These are phyloP conservation scores for Trachops cirrhosus DNA, from an alignment of 2,797 vertebrate genomes.

Conservation along the genomic window DNA sequence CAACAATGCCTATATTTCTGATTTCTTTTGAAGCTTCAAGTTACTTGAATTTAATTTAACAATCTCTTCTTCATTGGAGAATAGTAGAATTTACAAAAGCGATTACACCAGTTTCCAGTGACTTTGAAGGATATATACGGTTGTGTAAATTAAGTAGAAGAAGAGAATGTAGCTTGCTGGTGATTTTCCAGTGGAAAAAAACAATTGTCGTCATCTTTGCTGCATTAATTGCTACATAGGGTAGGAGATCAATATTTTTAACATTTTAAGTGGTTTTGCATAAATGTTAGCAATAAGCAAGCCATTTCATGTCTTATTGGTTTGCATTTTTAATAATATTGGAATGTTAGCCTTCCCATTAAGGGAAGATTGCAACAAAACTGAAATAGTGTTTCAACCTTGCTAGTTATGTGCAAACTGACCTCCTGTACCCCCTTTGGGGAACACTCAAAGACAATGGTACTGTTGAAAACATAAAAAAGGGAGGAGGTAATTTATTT, in stretches of 20 bases:
- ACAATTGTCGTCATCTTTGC: constrained; percentile 64
- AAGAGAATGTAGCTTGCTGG: constrained; percentile 71
- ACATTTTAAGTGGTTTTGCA: constrained; percentile 80
- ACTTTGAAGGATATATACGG: constrained; percentile 77
- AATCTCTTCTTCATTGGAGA: constrained; percentile 63
- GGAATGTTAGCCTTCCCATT: constrained; percentile 77
- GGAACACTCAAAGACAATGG: constrained; percentile 70
- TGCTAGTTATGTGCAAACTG: constrained; percentile 72
- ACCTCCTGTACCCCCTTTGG: constrained; percentile 64
- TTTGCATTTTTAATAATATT: constrained; percentile 84
- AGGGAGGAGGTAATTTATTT: constrained; percentile 68
- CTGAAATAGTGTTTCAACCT: constrained; percentile 75
- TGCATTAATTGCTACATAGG: constrained; percentile 77
- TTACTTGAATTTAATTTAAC: constrained; percentile 72
- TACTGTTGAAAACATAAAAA: constrained; percentile 68
- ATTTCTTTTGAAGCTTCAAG: constrained; percentile 60
- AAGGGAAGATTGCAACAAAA: constrained; percentile 75
- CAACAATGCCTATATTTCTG: constrained; percentile 50
- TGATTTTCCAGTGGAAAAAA: constrained; percentile 74
- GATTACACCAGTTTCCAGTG: constrained; percentile 74
- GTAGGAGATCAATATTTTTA: constrained; percentile 80
- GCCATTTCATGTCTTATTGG: constrained; percentile 79
- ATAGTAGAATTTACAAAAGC: constrained; percentile 82
- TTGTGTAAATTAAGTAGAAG: constrained; percentile 79
- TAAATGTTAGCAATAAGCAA: constrained; percentile 80